Conservation (phyloP, 2,797 vertebrate species). For the Odontamblyopus lacepedii region DNA sequence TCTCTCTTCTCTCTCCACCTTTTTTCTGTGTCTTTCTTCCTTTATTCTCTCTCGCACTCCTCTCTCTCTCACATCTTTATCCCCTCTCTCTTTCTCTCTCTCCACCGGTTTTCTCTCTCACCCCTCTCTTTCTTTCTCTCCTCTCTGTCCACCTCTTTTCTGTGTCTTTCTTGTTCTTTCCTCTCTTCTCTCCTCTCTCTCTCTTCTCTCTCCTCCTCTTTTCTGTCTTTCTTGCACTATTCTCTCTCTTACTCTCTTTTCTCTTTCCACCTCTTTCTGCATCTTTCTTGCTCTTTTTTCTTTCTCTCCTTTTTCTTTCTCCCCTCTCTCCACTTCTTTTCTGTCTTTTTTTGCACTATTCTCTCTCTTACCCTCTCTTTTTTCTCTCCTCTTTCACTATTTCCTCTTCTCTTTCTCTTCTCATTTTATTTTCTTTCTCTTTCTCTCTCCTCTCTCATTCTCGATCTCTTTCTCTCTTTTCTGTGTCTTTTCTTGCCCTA, state of each 20-base stretch:
- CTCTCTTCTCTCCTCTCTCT: background rate
- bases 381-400: background rate
- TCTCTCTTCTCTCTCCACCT: background rate
- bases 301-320: too few species aligned
- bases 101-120: too few species aligned
- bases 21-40: too few species aligned
- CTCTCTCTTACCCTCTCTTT: too few species aligned
- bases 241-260: too few species aligned
- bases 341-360: too few species aligned
- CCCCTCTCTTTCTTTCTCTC: background rate
- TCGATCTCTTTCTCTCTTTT: background rate
- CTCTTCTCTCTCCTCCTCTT: background rate
- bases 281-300: too few species aligned
- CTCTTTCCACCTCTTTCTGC: too few species aligned
- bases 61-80: background rate
- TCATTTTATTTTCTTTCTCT: background rate
- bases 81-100: background rate
- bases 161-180: background rate
- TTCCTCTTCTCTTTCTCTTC: background rate
- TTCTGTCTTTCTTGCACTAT: too few species aligned
- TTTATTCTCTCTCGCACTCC: too few species aligned
- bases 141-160: background rate
- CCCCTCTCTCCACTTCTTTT: too few species aligned
- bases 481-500: background rate
- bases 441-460: background rate